Evolutionary conservation across 1,140 invertebrate genomes (phyloP).

Genomic region (Daktulosphaira vitifoliae): DNA sequence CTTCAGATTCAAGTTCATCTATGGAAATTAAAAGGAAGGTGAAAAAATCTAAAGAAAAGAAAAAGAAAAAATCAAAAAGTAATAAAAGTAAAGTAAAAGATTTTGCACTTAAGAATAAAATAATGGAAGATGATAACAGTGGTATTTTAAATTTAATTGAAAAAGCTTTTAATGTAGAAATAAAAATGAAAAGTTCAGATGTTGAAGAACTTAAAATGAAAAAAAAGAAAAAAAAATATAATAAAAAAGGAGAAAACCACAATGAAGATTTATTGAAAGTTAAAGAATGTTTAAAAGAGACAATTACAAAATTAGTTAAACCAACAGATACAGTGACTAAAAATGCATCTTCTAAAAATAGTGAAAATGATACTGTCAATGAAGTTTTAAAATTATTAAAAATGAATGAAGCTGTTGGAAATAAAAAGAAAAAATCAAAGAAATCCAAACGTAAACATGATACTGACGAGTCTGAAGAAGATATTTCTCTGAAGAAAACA

Average conservation of each 20-base stretch:
- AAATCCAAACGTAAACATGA: slow-evolving; percentile 1
- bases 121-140: slow-evolving; percentile 6
- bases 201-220: slow-evolving; percentile 18
- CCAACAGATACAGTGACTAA: background rate
- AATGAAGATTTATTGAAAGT: slow-evolving; percentile 14
- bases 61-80: slow-evolving; percentile 1
- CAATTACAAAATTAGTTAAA: slow-evolving; percentile 19
- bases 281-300: slow-evolving; percentile 24
- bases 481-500: background rate
- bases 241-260: no score
- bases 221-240: slow-evolving; percentile 9
- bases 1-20: background rate
- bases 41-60: slow-evolving; percentile 1
- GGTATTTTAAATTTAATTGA: slow-evolving; percentile 6
- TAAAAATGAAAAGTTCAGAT: background rate
- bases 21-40: slow-evolving; percentile 8
- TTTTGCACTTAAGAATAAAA: background rate
- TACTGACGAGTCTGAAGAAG: slow-evolving; percentile 2
- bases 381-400: slow-evolving; percentile 28
- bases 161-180: slow-evolving; percentile 22
- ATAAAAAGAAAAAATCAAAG: slow-evolving; percentile 15
- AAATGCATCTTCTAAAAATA: background rate
- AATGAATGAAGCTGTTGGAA: background rate
- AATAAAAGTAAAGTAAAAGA: background rate
- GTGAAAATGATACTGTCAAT: background rate